phyloP scores from a whole-genome alignment of 2,113 vertebrate genomes.

The Odobenus rosmarus region DNA sequence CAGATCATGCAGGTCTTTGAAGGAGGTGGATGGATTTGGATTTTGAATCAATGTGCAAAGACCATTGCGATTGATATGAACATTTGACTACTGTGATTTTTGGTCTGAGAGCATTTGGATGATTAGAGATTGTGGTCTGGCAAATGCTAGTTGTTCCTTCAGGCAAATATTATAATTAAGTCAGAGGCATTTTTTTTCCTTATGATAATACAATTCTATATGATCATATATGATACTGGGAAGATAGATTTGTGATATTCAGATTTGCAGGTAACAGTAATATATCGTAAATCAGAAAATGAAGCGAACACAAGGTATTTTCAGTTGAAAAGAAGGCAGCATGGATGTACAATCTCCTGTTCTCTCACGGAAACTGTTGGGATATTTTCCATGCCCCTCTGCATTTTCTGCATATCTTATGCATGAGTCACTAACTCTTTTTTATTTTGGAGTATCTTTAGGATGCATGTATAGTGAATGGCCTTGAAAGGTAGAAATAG shows the following conservation, averaged over 20 bases:
- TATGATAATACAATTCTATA: neutral
- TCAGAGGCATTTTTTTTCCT: neutral
- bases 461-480: neutral
- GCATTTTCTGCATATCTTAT: neutral
- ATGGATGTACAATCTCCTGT: neutral
- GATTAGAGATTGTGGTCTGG: neutral
- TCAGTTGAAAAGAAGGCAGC: neutral
- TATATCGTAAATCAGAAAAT: constrained; percentile 1
- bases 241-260: neutral
- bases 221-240: neutral
- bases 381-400: neutral
- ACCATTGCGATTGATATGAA: neutral
- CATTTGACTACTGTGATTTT: neutral
- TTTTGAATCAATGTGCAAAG: neutral
- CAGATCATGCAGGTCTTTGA: neutral
- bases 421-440: neutral
- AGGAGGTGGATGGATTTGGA: neutral
- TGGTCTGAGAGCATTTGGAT: neutral
- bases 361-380: neutral
- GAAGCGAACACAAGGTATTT: neutral
- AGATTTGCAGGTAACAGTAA: neutral
- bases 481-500: neutral
- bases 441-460: neutral
- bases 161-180: constrained; percentile 18
- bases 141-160: neutral